Evolutionary conservation across 35 echinoderm and acorn worm species (phyloP).

Genomic region (Lytechinus variegatus): DNA sequence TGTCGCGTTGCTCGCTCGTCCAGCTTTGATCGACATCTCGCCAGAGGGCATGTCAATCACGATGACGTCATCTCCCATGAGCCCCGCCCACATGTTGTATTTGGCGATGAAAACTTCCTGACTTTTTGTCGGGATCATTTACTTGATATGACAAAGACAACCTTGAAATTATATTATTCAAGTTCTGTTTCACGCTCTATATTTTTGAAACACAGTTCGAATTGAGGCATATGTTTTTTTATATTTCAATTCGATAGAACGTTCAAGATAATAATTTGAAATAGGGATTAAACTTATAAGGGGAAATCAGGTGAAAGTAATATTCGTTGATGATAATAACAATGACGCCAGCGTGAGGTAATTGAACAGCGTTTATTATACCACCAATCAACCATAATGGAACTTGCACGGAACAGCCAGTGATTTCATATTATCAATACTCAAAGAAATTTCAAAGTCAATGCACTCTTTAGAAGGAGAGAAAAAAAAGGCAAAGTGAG

Average conservation of each 20-base stretch:
- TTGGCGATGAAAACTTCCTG: conserved; percentile 37
- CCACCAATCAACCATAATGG: not conserved
- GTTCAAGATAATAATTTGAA: not conserved
- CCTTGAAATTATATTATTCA: not conserved
- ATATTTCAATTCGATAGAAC: not conserved
- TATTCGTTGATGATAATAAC: not conserved
- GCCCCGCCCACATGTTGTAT: conserved; percentile 31
- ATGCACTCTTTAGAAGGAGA: not conserved
- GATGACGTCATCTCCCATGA: conserved; percentile 39
- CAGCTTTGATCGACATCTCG: conserved; percentile 12
- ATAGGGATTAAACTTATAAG: not conserved
- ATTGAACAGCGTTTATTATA: not conserved
- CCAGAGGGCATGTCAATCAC: conserved; percentile 33
- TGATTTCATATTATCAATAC: not conserved
- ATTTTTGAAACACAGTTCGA: not conserved
- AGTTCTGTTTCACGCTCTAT: not conserved
- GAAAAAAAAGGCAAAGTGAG: not conserved
- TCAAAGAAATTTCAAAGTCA: not conserved
- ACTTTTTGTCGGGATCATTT: not conserved
- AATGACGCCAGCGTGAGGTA: not conserved
- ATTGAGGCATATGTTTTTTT: not conserved
- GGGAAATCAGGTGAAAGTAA: not conserved
- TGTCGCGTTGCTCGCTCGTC: conserved; percentile 25
- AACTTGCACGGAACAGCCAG: not conserved
- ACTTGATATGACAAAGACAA: not conserved